These are phyloP conservation scores for Macrostomum lignano DNA, from an alignment of 1,140 invertebrate species.

Conservation along the genomic window DNA sequence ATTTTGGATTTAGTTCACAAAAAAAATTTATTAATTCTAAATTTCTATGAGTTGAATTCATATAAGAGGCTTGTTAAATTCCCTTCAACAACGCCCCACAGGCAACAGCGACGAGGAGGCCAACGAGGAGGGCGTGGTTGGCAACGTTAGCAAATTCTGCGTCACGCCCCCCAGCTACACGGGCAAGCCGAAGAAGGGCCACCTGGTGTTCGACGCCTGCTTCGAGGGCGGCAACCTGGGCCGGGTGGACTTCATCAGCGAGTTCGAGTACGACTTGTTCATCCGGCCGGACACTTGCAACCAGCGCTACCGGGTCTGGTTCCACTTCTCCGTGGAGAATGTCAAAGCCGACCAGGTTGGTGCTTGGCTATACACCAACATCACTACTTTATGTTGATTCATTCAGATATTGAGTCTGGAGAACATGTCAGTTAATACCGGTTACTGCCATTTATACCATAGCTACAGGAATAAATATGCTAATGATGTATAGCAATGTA, in stretches of 20 bases:
- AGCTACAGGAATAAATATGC: too few species aligned
- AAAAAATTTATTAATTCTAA: too few species aligned
- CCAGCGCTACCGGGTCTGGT: constrained; percentile 68
- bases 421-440: too few species aligned
- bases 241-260: constrained; percentile 62
- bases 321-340: constrained; percentile 91
- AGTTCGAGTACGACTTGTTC: constrained; percentile 81
- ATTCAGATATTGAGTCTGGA: constrained; percentile 1
- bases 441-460: too few species aligned
- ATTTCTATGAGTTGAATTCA: too few species aligned
- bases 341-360: constrained; percentile 54
- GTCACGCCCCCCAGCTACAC: constrained; percentile 53
- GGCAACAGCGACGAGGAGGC: constrained; percentile 59
- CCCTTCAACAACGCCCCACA: too few species aligned
- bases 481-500: too few species aligned
- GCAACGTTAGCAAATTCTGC: constrained; percentile 57
- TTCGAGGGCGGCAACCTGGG: constrained; percentile 83
- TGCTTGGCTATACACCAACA: constrained; percentile 2
- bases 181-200: constrained; percentile 66
- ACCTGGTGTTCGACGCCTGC: constrained; percentile 77
- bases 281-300: constrained; percentile 80
- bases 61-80: too few species aligned
- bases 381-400: constrained; percentile 2
- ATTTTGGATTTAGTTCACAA: too few species aligned
- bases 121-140: constrained; percentile 64